Conservation (phyloP, 2,888 invertebrate species). For the Platycheirus albimanus region DNA sequence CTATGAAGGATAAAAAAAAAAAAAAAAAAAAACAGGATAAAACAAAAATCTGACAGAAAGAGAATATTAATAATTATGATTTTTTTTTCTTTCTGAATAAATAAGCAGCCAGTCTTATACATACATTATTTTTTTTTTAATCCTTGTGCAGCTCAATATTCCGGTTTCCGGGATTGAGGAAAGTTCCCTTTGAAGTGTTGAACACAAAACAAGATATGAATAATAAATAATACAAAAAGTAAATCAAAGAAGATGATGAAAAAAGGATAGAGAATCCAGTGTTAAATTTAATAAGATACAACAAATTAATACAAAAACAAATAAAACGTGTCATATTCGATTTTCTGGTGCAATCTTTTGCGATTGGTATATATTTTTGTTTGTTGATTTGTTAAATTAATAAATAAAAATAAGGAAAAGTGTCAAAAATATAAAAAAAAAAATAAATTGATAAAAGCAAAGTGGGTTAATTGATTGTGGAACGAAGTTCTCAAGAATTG, state of each 20-base stretch:
- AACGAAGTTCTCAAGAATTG: conserved; percentile 22
- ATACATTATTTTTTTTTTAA: neutral
- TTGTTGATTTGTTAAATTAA: too few relatives aligned
- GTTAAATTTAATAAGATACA: neutral
- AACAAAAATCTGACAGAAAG: conserved; percentile 12
- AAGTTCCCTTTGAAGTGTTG: conserved; percentile 58
- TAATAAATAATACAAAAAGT: conserved; percentile 25
- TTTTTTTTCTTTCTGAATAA: conserved; percentile 25
- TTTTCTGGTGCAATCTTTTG: too few relatives aligned
- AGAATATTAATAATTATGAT: conserved; percentile 36
- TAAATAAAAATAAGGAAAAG: neutral
- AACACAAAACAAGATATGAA: conserved; percentile 35
- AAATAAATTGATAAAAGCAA: conserved; percentile 8
- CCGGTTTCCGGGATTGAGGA: conserved; percentile 17
- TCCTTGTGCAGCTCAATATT: conserved; percentile 32
- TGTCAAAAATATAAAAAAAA: conserved; percentile 3
- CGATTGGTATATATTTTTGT: too few relatives aligned
- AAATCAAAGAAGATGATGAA: conserved; percentile 11
- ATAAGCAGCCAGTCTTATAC: conserved; percentile 9
- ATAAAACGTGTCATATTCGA: neutral
- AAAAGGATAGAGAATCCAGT: conserved; percentile 1
- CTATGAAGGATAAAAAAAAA: neutral
- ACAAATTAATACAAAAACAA: neutral
- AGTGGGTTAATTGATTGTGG: conserved; percentile 21
- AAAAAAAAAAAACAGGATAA: neutral